phyloP scores from a whole-genome alignment of 2,888 invertebrate species.

The Idaea straminata region DNA sequence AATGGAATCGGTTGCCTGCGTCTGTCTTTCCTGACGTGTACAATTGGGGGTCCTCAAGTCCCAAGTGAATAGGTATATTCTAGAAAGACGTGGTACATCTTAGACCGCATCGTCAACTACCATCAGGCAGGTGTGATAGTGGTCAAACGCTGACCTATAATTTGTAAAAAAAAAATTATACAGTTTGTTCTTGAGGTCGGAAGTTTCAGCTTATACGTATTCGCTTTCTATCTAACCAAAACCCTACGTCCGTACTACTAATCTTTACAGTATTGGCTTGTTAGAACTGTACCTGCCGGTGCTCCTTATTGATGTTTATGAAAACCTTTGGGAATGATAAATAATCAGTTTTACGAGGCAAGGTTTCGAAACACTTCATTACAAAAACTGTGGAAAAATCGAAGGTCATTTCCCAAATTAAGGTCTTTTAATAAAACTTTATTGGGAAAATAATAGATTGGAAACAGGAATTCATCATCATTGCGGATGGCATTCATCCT shows the following conservation, averaged over 20 bases:
- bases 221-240: constrained; percentile 7
- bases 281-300: constrained; percentile 51
- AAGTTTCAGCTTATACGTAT: not conserved
- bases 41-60: no score
- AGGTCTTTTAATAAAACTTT: not conserved
- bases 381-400: not conserved
- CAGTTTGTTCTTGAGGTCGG: no score
- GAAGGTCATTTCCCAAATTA: not conserved
- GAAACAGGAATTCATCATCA: no score
- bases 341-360: constrained; percentile 25
- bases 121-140: no score
- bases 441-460: not conserved
- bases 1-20: no score
- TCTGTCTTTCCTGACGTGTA: no score
- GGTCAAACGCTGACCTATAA: no score
- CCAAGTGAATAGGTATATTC: no score
- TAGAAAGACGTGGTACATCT: no score
- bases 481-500: no score
- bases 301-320: constrained; percentile 45
- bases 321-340: constrained; percentile 28
- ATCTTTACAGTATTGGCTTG: constrained; percentile 66
- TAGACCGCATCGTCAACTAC: no score
- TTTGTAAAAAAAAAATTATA: no score
- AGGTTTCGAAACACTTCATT: constrained; percentile 12
- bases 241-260: constrained; percentile 51